Evolutionary conservation across 64 coral and sea anemone genomes (phyloP), one percentile per base, ranked within the genome.

Genomic region (Exaiptasia diaphana): DNA sequence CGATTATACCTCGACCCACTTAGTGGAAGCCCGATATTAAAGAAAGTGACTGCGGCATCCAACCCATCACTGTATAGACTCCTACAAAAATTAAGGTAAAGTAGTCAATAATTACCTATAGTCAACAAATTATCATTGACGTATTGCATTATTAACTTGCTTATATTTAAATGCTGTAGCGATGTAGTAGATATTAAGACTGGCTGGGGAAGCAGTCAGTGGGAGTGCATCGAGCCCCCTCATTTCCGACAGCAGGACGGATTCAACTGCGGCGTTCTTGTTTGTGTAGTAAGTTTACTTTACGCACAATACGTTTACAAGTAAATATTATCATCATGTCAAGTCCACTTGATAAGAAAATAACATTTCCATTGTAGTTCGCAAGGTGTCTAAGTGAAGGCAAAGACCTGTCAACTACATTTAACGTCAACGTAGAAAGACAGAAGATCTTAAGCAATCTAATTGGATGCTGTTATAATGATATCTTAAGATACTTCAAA

Each of bases 221-320:
- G 88, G 88, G 34, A 14, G 38, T 91, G 61, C 38, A 39, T 84
- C 52, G 63, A 83, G 59, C 80, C 88, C 8, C 29, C 27, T 2
- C 88, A 91, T 17, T 84, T 71, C 65, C 15, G 40, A 20, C 88
- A 91, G 27, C 43, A 54, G 46, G 73, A 91, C 61, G 50, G 80
- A 6, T 78, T 39, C 79, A 90, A 90, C 71, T 83, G 79, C 28
- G 79, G 79, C 3, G 21, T 83, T 11, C 50, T 83, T 50, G 62
- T 90, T 69, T 90, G 77, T 50, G 29, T 38, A 4, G 87, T 90
- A 56, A 90, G 57, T 60, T 71, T 59, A 11, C 20, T 33, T 4
- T 36, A 25, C 30, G 18, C 3, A n/a, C 21, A 11, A 70, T 31
- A 35, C 37, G 38, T 50, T 75, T 18, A 27, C 9, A 50, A 41